A percentile compares a stretch with the other conserved stretches of the same genome.
Evolutionary conservation across 1,140 invertebrate species (phyloP).

Genomic region (Tachypleus tridentatus): DNA sequence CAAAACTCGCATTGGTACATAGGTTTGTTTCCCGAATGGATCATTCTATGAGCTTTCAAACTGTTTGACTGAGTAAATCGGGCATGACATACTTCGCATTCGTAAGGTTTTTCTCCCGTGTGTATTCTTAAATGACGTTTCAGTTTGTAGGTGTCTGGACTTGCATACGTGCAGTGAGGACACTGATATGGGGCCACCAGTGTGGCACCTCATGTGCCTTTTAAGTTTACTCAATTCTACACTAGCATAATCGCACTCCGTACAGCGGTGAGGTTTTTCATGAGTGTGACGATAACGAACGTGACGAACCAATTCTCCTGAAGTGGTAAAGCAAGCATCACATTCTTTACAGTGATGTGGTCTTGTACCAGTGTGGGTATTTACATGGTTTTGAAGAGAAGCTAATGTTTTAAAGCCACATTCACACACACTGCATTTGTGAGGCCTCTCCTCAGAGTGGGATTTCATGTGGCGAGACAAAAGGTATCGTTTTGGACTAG

Average conservation of each 20-base stretch:
- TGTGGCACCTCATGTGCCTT: constrained; percentile 85
- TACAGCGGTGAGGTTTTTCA: constrained; percentile 89
- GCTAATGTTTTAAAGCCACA: constrained; percentile 88
- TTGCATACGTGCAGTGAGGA: constrained; percentile 93
- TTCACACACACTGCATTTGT: constrained; percentile 89
- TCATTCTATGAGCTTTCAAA: constrained; percentile 83
- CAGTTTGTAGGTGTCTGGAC: constrained; percentile 95
- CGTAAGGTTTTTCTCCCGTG: constrained; percentile 50
- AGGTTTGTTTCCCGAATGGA: constrained; percentile 88
- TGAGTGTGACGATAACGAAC: constrained; percentile 85
- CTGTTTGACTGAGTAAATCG: constrained; percentile 91
- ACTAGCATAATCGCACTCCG: constrained; percentile 87
- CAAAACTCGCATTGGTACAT: constrained; percentile 90
- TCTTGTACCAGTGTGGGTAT: constrained; percentile 91
- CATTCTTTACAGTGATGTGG: constrained; percentile 91
- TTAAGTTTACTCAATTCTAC: constrained; percentile 88
- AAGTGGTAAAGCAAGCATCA: constrained; percentile 87
- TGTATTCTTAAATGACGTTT: constrained; percentile 49
- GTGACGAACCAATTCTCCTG: constrained; percentile 84
- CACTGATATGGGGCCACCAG: constrained; percentile 73
- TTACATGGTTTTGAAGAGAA: constrained; percentile 88
- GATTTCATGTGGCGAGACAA: constrained; percentile 88
- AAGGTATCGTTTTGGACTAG: constrained; percentile 74
- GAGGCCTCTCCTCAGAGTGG: constrained; percentile 86
- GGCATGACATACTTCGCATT: constrained; percentile 49